phyloP scores from a whole-genome alignment of 2,797 vertebrate genomes.

The Eulemur rubriventer region DNA sequence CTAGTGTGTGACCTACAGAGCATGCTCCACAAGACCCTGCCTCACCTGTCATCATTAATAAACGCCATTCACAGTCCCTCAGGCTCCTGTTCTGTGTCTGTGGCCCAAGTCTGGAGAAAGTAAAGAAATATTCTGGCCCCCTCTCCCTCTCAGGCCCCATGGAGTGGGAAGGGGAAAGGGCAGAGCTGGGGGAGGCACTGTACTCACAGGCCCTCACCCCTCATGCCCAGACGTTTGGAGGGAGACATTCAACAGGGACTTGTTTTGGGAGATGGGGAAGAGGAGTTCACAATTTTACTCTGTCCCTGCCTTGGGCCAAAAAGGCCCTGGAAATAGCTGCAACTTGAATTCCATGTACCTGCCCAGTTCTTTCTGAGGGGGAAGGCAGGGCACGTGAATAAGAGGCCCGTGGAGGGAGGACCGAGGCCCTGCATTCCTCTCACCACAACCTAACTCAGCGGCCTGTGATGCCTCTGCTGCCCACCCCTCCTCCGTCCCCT shows the following conservation, averaged over 20 bases:
- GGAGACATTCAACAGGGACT: background rate
- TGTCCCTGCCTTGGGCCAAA: background rate
- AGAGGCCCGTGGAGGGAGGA: accelerated
- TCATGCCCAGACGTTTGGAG: background rate
- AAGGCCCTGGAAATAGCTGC: background rate
- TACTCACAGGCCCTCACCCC: background rate
- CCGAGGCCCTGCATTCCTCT: background rate
- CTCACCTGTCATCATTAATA: constrained; percentile 73
- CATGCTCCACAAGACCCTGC: constrained; percentile 68
- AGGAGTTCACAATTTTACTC: background rate
- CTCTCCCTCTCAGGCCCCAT: background rate
- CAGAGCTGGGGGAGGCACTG: background rate
- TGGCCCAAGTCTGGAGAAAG: background rate
- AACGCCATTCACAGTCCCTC: constrained; percentile 63
- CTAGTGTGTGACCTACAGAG: constrained; percentile 71
- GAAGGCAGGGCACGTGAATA: background rate
- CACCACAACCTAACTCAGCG: background rate
- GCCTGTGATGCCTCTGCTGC: background rate
- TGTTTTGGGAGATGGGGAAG: background rate
- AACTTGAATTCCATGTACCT: background rate
- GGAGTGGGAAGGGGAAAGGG: background rate
- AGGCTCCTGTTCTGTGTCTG: constrained; percentile 18
- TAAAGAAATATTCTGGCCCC: background rate
- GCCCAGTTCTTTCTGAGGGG: background rate
- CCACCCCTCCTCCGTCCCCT: background rate